Evolutionary conservation across 2,797 vertebrate genomes (phyloP).

Genomic region (Macrochelys suwanniensis): DNA sequence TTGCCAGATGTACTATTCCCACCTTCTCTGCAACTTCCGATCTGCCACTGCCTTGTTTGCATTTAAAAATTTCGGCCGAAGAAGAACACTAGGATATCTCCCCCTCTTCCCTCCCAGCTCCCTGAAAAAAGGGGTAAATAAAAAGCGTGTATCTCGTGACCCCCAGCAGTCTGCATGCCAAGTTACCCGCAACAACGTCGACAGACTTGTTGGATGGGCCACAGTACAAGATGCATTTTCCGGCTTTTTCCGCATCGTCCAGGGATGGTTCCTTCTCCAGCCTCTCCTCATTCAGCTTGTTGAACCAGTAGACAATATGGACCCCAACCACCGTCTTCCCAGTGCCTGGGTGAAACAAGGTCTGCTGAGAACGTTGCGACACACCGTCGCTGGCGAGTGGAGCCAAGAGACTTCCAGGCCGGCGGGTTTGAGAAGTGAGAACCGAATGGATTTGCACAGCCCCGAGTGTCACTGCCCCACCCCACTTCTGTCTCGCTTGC

Average conservation of each 20-base stretch:
- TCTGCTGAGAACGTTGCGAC: not conserved
- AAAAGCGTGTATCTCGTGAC: accelerated
- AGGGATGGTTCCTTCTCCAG: accelerated
- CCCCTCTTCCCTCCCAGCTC: not conserved
- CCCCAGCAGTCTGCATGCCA: not conserved
- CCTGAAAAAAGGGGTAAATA: not conserved
- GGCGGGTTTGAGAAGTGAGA: not conserved
- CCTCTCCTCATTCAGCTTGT: slow-evolving; percentile 75
- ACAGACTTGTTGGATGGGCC: slow-evolving; percentile 97
- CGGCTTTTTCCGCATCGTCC: not conserved
- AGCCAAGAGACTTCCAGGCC: not conserved
- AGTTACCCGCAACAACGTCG: slow-evolving; percentile 91
- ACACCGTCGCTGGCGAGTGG: not conserved
- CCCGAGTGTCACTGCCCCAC: not conserved
- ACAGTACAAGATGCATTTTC: slow-evolving; percentile 89
- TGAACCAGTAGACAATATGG: slow-evolving; percentile 87
- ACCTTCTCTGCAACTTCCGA: not conserved
- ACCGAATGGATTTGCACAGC: accelerated
- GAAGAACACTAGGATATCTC: not conserved
- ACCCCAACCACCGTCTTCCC: slow-evolving; percentile 92
- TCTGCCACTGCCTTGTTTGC: not conserved
- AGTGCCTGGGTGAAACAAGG: slow-evolving; percentile 83
- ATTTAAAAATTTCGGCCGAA: not conserved
- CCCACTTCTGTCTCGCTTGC: not conserved
- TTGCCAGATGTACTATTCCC: not conserved